phyloP scores from a whole-genome alignment of 2,113 vertebrate genomes.

The Ibidorhyncha struthersii region DNA sequence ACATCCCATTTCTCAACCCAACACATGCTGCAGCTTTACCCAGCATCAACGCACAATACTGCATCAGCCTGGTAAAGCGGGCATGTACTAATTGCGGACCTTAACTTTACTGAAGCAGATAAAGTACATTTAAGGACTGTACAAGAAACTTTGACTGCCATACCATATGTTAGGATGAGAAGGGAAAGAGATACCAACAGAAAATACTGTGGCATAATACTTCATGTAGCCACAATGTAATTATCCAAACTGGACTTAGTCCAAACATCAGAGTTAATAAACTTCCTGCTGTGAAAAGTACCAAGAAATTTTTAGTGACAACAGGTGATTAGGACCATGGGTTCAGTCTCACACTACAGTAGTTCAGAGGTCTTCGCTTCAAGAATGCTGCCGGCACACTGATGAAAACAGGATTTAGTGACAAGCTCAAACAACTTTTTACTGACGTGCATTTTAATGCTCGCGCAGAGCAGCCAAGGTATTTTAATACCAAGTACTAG shows the following conservation, averaged over 20 bases:
- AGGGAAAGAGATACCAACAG: background rate
- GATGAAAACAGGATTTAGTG: background rate
- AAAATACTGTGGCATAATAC: background rate
- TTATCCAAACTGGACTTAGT: background rate
- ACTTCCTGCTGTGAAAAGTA: background rate
- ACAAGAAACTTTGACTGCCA: background rate
- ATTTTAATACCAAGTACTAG: background rate
- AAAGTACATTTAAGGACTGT: background rate
- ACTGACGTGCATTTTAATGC: background rate
- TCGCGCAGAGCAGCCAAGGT: background rate
- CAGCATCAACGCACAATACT: rapidly evolving
- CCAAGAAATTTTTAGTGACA: background rate
- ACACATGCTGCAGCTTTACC: background rate
- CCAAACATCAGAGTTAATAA: background rate
- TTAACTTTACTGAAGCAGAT: background rate
- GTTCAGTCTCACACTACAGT: background rate
- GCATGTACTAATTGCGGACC: background rate
- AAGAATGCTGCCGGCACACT: background rate
- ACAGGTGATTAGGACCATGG: background rate
- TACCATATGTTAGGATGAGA: background rate
- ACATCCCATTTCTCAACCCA: background rate
- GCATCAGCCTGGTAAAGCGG: too few relatives aligned
- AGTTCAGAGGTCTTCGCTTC: background rate
- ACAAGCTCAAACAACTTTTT: background rate
- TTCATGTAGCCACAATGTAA: background rate